A percentile compares a stretch with the other conserved stretches of the same genome.
These are phyloP conservation scores for Drosophila siamana DNA, from an alignment of 2,888 invertebrate species.

Conservation along the genomic window DNA sequence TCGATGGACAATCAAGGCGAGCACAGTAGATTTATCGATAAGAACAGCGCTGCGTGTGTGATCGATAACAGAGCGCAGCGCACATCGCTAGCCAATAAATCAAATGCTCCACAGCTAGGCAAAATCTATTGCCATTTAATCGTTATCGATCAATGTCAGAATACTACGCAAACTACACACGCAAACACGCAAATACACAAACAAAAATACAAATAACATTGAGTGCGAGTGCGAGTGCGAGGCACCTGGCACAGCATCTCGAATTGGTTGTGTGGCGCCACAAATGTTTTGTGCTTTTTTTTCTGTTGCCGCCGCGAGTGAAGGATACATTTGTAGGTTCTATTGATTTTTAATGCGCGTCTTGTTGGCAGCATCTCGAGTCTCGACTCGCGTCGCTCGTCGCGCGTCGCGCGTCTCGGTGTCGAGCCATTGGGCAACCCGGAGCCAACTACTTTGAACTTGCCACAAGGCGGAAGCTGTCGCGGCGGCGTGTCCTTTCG, in stretches of 20 bases:
- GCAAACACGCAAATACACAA: not conserved
- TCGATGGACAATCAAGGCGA: too few species aligned
- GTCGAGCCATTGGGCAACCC: constrained; percentile 40
- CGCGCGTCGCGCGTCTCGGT: constrained; percentile 1
- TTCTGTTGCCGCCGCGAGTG: constrained; percentile 40
- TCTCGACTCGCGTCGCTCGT: not conserved
- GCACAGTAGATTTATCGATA: too few species aligned
- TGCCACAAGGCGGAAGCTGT: constrained; percentile 45
- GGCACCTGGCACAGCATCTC: constrained; percentile 44
- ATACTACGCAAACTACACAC: constrained; percentile 2
- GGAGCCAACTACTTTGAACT: constrained; percentile 66
- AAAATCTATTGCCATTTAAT: constrained; percentile 33
- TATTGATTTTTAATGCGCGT: constrained; percentile 76
- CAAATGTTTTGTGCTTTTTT: constrained; percentile 56
- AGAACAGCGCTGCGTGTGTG: too few species aligned
- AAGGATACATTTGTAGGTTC: constrained; percentile 73
- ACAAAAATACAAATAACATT: not conserved
- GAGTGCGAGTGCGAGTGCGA: too few species aligned
- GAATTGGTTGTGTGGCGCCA: constrained; percentile 56
- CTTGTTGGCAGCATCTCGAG: constrained; percentile 51
- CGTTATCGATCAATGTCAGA: constrained; percentile 52
- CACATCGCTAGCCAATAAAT: not conserved
- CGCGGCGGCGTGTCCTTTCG: constrained; percentile 17
- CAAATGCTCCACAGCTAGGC: constrained; percentile 1
- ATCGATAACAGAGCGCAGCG: not conserved